phyloP scores from a whole-genome alignment of 2,797 vertebrate species.

The Microhierax caerulescens region DNA sequence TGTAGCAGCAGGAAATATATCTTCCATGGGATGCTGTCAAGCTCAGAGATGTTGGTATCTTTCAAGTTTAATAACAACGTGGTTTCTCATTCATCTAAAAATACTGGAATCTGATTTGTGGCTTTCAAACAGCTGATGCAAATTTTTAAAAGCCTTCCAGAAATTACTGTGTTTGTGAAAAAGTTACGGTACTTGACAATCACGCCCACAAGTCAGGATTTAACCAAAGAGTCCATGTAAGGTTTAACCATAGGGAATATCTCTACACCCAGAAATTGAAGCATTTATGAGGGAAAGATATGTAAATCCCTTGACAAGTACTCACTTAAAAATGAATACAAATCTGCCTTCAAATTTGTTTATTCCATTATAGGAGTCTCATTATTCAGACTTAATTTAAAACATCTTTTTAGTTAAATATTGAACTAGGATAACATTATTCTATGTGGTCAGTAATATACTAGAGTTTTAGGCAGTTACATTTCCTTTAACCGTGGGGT shows the following conservation, averaged over 20 bases:
- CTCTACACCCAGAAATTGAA: background rate
- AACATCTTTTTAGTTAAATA: background rate
- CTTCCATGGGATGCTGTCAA: constrained; percentile 51
- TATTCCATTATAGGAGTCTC: background rate
- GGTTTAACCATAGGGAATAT: background rate
- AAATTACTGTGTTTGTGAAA: constrained; percentile 43
- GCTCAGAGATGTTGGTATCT: background rate
- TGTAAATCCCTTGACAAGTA: background rate
- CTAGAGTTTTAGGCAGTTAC: background rate
- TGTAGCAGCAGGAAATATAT: constrained; percentile 69
- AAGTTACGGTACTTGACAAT: background rate
- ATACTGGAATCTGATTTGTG: constrained; percentile 50
- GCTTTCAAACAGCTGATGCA: constrained; percentile 3
- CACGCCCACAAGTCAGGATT: background rate
- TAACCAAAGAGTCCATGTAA: background rate
- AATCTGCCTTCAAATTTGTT: background rate
- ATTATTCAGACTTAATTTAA: background rate
- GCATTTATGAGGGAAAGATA: background rate
- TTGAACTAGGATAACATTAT: constrained; percentile 30
- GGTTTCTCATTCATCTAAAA: constrained; percentile 56
- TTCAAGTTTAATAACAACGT: constrained; percentile 53
- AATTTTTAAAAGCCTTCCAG: constrained; percentile 52
- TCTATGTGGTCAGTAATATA: background rate
- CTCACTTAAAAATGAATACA: background rate
- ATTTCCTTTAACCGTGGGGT: background rate